phyloP scores from a whole-genome alignment of 2,113 vertebrate species.

The Phrynosoma blainvillii region DNA sequence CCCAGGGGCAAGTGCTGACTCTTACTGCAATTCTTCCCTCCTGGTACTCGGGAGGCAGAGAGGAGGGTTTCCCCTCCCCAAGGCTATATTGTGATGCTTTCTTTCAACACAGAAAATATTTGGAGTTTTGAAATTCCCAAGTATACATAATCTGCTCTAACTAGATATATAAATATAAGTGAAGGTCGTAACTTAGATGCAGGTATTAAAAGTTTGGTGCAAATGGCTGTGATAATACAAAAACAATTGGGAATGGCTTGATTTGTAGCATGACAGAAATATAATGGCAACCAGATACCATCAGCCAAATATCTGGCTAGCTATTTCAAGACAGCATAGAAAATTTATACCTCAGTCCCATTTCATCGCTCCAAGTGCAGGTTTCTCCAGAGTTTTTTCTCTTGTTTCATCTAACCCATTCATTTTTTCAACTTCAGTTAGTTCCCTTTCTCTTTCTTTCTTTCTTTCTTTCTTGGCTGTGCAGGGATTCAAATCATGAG shows the following conservation, averaged over 20 bases:
- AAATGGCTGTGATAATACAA: not conserved
- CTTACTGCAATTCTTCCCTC: too few relatives aligned
- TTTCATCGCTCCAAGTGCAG: too few relatives aligned
- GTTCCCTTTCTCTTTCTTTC: too few relatives aligned
- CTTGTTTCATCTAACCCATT: too few relatives aligned
- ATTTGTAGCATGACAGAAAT: not conserved
- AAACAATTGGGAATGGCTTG: not conserved
- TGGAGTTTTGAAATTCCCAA: not conserved
- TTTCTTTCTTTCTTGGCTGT: too few relatives aligned
- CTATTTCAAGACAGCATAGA: not conserved
- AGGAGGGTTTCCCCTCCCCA: not conserved
- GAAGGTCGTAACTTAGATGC: not conserved
- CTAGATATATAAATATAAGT: not conserved
- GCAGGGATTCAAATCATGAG: too few relatives aligned
- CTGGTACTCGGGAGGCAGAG: too few relatives aligned
- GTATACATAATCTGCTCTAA: not conserved
- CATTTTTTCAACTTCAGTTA: too few relatives aligned
- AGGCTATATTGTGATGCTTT: not conserved
- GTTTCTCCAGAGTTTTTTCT: too few relatives aligned
- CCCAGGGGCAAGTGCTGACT: too few relatives aligned
- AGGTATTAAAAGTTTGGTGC: not conserved
- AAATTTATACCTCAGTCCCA: too few relatives aligned
- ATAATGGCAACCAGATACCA: too few relatives aligned
- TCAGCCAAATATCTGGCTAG: not conserved
- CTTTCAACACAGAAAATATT: not conserved